Base-by-base conservation (phyloP, 2,113 vertebrate species). In the Nanorana parkeri region DNA sequence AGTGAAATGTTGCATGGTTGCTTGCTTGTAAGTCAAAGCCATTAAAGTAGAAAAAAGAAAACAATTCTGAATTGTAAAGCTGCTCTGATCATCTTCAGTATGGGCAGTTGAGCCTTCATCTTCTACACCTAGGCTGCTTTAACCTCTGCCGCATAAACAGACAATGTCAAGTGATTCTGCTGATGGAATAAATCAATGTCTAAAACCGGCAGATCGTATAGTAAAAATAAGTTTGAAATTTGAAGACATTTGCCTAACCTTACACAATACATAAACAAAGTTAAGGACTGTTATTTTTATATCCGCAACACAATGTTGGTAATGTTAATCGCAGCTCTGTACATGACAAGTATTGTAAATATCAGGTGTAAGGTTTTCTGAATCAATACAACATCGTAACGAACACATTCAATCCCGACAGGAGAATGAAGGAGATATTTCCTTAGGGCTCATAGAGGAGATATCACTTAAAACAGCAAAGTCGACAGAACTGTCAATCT, bases 341-440 rank as follows among this genome's bases (percentile, higher is more conserved):
- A 79, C 77, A 79, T 79, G 77, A 79, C 77, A 80, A 61, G 66
- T 61, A 51, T 24, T 80, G 78, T 80, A 69, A 80, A 69, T 80
- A 69, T 80, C 55, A 80, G 67, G n/a, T 69, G 54, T 68, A 68
- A 60, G 54, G 29, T 66, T 79, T 68, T 66, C 52, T 41, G 67
- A 67, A 69, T 71, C 66, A 80, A 80, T 69, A 24, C 13, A 32
- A 69, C 65, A 68, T 80, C 21, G n/a, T 28, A 71, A 60, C 32
- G 17, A 69, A 55, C 20, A 23, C 63, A 55, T 65, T 78, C 64
- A 68, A 56, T 69, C 21, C 54, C 66, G 41, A 67, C 26, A 80
- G 65, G 28, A 26, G 32, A n/a, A 69, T 26, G 54, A 58, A 69
- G n/a, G 16, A 80, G 32, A 60, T 41, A 47, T 68, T 69, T 80